Evolutionary conservation across 2,797 vertebrate genomes (phyloP).

Genomic region (Garrulus glandarius): DNA sequence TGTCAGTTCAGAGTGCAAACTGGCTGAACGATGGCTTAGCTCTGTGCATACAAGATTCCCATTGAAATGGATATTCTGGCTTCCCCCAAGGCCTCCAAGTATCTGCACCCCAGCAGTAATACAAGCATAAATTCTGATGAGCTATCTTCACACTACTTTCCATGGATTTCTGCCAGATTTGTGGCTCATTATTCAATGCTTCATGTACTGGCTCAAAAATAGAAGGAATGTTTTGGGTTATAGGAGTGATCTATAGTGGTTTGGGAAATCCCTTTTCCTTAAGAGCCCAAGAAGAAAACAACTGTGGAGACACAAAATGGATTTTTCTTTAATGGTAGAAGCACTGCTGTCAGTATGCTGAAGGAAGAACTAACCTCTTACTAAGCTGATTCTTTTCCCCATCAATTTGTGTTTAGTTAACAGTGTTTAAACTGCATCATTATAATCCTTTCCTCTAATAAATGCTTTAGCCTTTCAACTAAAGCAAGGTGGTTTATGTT

Average conservation of each 20-base stretch:
- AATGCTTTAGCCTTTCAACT: neutral
- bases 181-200: neutral
- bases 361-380: neutral
- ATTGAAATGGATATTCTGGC: neutral
- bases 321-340: neutral
- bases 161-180: neutral
- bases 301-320: neutral
- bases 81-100: neutral
- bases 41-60: neutral
- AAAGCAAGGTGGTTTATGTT: neutral
- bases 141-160: neutral
- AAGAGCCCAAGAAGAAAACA: neutral
- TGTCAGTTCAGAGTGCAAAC: neutral
- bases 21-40: neutral
- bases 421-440: conserved; percentile 2
- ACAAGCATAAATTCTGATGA: neutral
- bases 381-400: neutral
- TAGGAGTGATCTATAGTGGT: neutral
- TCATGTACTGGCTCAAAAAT: neutral
- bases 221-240: neutral
- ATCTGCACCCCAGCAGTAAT: neutral
- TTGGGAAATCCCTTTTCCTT: neutral
- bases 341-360: neutral
- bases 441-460: conserved; percentile 29
- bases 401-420: conserved; percentile 15